Base-by-base conservation (phyloP, 2,888 invertebrate species). In the Lasioglossum marginatum region DNA sequence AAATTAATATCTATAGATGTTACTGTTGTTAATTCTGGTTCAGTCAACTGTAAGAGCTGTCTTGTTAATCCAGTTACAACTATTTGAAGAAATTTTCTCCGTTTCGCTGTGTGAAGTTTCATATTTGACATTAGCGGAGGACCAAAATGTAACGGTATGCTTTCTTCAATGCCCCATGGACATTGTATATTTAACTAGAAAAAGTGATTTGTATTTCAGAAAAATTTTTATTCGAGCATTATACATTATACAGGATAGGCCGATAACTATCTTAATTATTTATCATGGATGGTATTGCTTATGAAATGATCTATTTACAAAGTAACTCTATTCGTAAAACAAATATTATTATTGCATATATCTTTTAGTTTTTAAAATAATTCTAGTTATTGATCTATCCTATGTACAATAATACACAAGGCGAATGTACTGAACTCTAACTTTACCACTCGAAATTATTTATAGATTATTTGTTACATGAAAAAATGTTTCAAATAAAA, bases 71-170 rank as follows among this genome's bases (percentile, higher is more conserved):
- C 97, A 8, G 96, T 96, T 5, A 97, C 96, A 60, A 97, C 96
- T 43, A 98, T 97, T 94, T 98, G 98, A 31, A 99, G 94, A 93
- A 98, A 98, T 95, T 99, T 99, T 90, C 98, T 96, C n/a, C 97
- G 96, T 91, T 97, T 97, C 1, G 98, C 97, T 0, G 99, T 98
- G 85, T 98, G 97, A 23, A 99, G 96, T 78, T 98, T 97, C 96
- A 98, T 98, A 1, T 97, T 96, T 0, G 98, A 97, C 90, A 97
- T 96, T 94, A 99, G 97, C 0, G 99, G 99, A 0, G 98, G 97
- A 14, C 97, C 96, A 95, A 99, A 98, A 92, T 97, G 97, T 8
- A 99, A 95, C 2, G 97, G 96, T 71, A 98, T 97, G 87, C 97
- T 97, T 48, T 97, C 97, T 85, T 97, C 96, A 3, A 96, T 96